phyloP scores from a whole-genome alignment of 2,888 invertebrate genomes.

The Campoplex nolae region DNA sequence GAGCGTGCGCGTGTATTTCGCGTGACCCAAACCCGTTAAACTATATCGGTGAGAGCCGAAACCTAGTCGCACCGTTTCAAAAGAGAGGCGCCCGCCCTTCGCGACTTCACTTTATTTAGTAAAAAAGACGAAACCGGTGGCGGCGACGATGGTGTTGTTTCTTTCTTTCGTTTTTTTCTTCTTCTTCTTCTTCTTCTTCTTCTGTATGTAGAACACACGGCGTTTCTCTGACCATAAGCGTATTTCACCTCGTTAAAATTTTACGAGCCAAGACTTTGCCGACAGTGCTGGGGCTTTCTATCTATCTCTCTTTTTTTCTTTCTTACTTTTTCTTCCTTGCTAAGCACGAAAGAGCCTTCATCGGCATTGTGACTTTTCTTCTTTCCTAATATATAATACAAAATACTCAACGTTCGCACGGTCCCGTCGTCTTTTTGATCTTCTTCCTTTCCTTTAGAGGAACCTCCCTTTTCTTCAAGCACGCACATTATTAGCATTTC shows the following conservation, averaged over 20 bases:
- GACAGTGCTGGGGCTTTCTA: constrained; percentile 23
- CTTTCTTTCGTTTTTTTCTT: not conserved
- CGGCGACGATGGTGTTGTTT: constrained; percentile 6
- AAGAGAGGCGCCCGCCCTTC: constrained; percentile 43
- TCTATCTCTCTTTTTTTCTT: constrained; percentile 20
- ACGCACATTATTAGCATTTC: constrained; percentile 19
- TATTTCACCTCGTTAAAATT: constrained; percentile 72
- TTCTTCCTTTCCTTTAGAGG: not conserved
- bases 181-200: no score
- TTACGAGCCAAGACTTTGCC: constrained; percentile 68
- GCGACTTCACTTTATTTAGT: constrained; percentile 68
- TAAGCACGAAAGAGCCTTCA: constrained; percentile 17
- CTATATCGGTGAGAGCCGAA: constrained; percentile 66
- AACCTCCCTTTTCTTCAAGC: constrained; percentile 5
- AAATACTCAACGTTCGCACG: constrained; percentile 35
- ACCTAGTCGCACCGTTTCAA: constrained; percentile 40
- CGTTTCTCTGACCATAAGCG: constrained; percentile 51
- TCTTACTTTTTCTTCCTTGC: constrained; percentile 1
- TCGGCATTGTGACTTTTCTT: constrained; percentile 41
- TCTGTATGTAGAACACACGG: constrained; percentile 26
- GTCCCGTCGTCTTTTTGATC: constrained; percentile 25
- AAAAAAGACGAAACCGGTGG: constrained; percentile 63
- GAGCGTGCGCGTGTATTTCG: constrained; percentile 60
- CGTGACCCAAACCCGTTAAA: constrained; percentile 73
- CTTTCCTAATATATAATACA: constrained; percentile 38